Evolutionary conservation across 2,797 vertebrate species (phyloP), one percentile per base, ranked within the genome.

Genomic region (Bufotes viridis): DNA sequence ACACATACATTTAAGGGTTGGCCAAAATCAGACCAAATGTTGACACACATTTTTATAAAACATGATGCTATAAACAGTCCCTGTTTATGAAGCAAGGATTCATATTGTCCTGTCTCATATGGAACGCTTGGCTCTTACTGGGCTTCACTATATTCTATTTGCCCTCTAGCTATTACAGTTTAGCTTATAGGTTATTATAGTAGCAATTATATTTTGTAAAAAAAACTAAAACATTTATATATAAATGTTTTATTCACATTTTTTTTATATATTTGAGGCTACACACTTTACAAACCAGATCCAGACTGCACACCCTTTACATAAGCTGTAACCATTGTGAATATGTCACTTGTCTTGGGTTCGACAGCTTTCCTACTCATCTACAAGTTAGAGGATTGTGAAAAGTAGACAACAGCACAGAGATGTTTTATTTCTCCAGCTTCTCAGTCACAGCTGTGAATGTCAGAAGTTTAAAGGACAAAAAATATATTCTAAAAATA

Each of bases 371-470:
- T 17, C 15, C 63, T 42, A 58, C 78, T 55, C 18, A 55, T 86
- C 69, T 70, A 85, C 69, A 61, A 42, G 18, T 29, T 83, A 75
- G 55, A 70, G 78, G 42, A 70, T 34, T 84, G 42, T 51, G 55
- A 20, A 61, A 51, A 65, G 76, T 65, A 63, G 29, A 81, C 58
- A 79, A 86, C 49, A 49, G 60, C 61, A 80, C 60, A 76, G 53
- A 63, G 15, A 58, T 82, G 72, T 79, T 49, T 60, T 49, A 0
- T 72, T 87, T 87, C 82, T 85, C 61, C 89, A 78, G 8, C 29
- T 34, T 22, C 49, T 75, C 51, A 29, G n/a, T n/a, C n/a, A 90
- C 95, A 96, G 95, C 95, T 96, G 95, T 92, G 93, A 91, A 92
- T 94, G 92, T 92, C 93, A 93, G 84, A 92, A 93, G 92, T 92